A percentile compares a stretch with the other conserved stretches of the same genome.
These are phyloP conservation scores for Philonicus albiceps DNA, from an alignment of 2,888 invertebrate genomes.

Conservation along the genomic window DNA sequence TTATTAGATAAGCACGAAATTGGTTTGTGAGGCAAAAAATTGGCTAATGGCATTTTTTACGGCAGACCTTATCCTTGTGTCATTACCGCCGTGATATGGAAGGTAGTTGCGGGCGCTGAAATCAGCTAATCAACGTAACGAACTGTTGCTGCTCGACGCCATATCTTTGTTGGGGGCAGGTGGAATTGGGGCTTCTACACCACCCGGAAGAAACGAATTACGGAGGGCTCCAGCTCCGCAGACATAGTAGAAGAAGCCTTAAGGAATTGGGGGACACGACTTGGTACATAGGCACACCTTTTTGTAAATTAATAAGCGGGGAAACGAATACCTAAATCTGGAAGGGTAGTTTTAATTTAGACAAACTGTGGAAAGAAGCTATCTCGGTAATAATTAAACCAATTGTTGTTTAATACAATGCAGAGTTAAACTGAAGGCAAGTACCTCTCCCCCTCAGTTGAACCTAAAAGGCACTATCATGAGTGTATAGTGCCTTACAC, in stretches of 20 bases:
- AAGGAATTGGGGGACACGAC: not conserved
- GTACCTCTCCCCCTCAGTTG: no score
- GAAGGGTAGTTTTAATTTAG: no score
- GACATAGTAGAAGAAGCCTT: not conserved
- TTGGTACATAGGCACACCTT: not conserved
- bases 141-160: constrained; percentile 32
- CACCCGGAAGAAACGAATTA: not conserved
- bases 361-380: no score
- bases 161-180: not conserved
- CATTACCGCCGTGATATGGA: constrained; percentile 37
- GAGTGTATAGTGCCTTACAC: no score
- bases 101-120: constrained; percentile 27
- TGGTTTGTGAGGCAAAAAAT: constrained; percentile 40
- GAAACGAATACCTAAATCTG: no score
- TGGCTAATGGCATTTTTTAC: constrained; percentile 41
- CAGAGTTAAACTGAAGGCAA: no score
- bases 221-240: not conserved
- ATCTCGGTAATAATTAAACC: no score
- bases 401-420: no score
- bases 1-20: constrained; percentile 41
- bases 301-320: no score
- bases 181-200: not conserved
- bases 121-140: constrained; percentile 32
- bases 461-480: no score
- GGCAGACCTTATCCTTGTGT: constrained; percentile 39